Conservation (phyloP, 2,113 vertebrate genomes). For the Calypte anna region DNA sequence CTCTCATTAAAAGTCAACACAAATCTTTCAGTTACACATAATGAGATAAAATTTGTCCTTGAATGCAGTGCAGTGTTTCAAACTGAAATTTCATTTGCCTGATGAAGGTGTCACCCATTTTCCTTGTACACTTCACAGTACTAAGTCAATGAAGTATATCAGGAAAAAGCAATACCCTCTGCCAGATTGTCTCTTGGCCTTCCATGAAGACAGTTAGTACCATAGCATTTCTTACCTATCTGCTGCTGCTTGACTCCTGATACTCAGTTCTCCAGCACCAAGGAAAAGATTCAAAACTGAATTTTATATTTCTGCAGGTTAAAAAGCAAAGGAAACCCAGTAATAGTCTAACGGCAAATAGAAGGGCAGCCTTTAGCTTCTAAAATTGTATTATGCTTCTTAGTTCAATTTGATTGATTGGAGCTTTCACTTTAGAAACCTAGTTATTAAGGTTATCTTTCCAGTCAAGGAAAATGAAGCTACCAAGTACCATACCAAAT, state of each 20-base stretch:
- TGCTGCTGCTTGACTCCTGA: neutral
- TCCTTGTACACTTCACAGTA: accelerated
- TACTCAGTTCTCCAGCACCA: neutral
- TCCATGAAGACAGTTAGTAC: neutral
- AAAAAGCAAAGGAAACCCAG: neutral
- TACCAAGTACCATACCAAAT: no score
- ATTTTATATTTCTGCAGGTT: neutral
- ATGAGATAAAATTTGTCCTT: neutral
- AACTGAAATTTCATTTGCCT: neutral
- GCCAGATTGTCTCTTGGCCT: neutral
- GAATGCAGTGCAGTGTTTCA: neutral
- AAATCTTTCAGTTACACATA: neutral
- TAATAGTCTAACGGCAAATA: neutral
- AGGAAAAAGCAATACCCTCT: neutral
- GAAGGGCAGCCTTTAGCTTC: neutral
- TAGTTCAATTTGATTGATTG: neutral
- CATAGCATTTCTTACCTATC: neutral
- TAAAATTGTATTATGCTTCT: neutral
- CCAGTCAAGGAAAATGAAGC: neutral
- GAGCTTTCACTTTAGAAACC: neutral
- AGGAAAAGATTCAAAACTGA: neutral
- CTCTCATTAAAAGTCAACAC: neutral
- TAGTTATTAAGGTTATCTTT: neutral
- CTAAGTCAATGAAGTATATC: neutral
- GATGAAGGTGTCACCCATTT: neutral